Evolutionary conservation across 1,140 invertebrate species (phyloP).

Genomic region (Scaptomyza graminum): DNA sequence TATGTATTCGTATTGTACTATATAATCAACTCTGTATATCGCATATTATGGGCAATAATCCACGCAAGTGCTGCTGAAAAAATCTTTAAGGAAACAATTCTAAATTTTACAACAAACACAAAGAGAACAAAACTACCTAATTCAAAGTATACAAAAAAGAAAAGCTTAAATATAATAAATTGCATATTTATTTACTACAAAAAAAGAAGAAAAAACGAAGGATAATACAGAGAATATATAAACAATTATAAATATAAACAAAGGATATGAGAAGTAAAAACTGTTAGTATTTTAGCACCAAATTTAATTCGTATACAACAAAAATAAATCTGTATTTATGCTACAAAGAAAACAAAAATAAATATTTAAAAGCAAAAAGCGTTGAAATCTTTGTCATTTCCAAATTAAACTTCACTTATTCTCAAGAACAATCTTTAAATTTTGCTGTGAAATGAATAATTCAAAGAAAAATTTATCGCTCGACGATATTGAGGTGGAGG

Average conservation of each 20-base stretch:
- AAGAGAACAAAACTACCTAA: slow-evolving; percentile 74
- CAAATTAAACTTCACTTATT: too few relatives aligned
- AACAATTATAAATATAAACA: slow-evolving; percentile 37
- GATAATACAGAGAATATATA: slow-evolving; percentile 33
- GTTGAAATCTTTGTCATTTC: too few relatives aligned
- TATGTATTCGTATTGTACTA: slow-evolving; percentile 37
- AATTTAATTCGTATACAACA: slow-evolving; percentile 71
- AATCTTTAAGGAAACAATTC: slow-evolving; percentile 55
- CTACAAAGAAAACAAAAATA: slow-evolving; percentile 43
- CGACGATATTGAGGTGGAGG: slow-evolving; percentile 87
- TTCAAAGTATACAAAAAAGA: slow-evolving; percentile 63
- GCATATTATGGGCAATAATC: slow-evolving; percentile 41
- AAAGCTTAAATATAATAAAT: slow-evolving; percentile 42
- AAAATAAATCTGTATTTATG: slow-evolving; percentile 62
- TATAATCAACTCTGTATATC: slow-evolving; percentile 56
- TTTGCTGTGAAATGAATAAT: slow-evolving; percentile 11
- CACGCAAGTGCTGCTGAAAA: slow-evolving; percentile 65
- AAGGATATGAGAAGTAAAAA: slow-evolving; percentile 60
- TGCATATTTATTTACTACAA: slow-evolving; percentile 65
- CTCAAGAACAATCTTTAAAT: not conserved
- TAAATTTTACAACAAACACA: slow-evolving; percentile 65
- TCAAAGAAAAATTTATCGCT: slow-evolving; percentile 39
- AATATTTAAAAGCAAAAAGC: slow-evolving; percentile 36
- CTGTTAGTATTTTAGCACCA: slow-evolving; percentile 83
- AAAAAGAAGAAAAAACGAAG: slow-evolving; percentile 1